Base-by-base conservation (phyloP, 1,140 invertebrate genomes). In the Zaprionus africanus region DNA sequence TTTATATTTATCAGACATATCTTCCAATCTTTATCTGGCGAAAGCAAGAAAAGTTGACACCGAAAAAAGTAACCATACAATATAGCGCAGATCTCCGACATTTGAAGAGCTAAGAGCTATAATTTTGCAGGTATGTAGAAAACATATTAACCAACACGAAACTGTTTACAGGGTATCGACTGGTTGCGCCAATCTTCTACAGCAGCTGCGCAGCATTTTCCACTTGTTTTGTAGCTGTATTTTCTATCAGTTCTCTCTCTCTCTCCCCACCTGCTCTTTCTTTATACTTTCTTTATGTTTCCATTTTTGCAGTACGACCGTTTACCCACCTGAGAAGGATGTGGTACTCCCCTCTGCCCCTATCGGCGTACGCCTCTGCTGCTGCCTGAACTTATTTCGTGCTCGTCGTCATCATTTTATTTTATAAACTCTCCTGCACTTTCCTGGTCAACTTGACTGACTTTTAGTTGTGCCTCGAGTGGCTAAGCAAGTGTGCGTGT, bases 391-490 rank as follows among this genome's bases (percentile, higher is more conserved):
- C 17, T 51, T 51, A 51, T 51, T 51, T 57, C 64, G 26, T 79
- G 72, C 68, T 77, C 81, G 63, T 76, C 82, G 68, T 80, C 71
- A 69, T 84, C 84, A 81, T 90, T 90, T 82, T 85, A 79, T 90
- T 90, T 88, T 84, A 90, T 90, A 90, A 90, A 90, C 85, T 90
- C 85, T 84, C 74, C 73, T 75, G 78, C 84, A 87, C 84, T 76
- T 86, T 87, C 83, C 79, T 90, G 85, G 85, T 85, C 85, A 90
- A 90, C 85, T 90, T 90, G 85, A 90, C 81, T 90, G 85, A 90
- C 85, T 90, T 88, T 90, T 76, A 84, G 85, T 85, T 84, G 80
- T 76, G 69, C 46, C 68, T 63, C 59, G 36, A 74, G 36, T 54
- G 58, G 26, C 2, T 43, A 12, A 36, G 9, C 46, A 9, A n/a